A percentile compares a stretch with the other conserved stretches of the same genome.
Conservation (phyloP, 2,888 invertebrate species). For the Embidobia sp. region DNA sequence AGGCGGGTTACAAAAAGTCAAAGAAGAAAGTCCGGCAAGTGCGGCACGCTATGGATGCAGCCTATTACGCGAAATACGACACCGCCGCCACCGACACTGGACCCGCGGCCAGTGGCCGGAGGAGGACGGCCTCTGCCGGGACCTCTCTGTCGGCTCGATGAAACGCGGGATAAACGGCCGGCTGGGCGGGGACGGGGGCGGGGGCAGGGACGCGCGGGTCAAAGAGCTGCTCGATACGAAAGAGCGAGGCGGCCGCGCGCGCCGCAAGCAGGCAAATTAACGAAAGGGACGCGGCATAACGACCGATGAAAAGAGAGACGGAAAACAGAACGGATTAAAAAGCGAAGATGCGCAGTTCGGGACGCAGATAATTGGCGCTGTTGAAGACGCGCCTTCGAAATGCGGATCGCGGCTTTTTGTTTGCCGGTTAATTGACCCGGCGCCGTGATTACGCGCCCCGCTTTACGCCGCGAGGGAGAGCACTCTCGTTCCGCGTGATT, state of each 20-base stretch:
- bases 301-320: conserved; percentile 40
- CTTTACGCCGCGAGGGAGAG: too few relatives aligned
- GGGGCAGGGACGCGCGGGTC: conserved; percentile 22
- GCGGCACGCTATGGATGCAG: conserved; percentile 69
- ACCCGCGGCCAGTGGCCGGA: too few relatives aligned
- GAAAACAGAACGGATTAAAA: conserved; percentile 38
- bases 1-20: conserved; percentile 55
- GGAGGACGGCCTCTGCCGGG: too few relatives aligned
- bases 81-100: conserved; percentile 69
- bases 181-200: neutral
- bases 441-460: conserved; percentile 14
- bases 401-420: conserved; percentile 53
- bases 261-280: conserved; percentile 47
- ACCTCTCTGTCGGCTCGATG: conserved; percentile 18
- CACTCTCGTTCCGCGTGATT: conserved; percentile 17
- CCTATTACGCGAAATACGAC: conserved; percentile 78
- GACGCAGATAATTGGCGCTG: conserved; percentile 57
- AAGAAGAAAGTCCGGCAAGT: conserved; percentile 44
- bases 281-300: conserved; percentile 52
- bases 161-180: conserved; percentile 29
- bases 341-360: conserved; percentile 41
- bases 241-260: conserved; percentile 25
- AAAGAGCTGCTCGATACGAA: conserved; percentile 57
- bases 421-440: conserved; percentile 47
- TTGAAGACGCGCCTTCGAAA: conserved; percentile 53